Evolutionary conservation across 1,140 invertebrate species (phyloP), one percentile per base, ranked within the genome.

Genomic region (Vollenhovia emeryi): DNA sequence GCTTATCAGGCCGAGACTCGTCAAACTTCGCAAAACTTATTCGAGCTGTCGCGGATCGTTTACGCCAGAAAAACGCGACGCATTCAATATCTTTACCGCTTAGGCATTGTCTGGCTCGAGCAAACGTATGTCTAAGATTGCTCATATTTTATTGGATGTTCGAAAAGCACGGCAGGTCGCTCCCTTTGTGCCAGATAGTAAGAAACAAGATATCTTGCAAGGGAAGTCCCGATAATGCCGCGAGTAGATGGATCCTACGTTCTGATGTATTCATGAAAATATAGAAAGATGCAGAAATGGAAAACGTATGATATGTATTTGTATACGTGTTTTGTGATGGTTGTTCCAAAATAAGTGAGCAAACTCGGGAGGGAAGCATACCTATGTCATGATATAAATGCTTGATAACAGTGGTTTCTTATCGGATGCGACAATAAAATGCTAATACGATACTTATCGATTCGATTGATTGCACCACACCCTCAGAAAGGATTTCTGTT

Each of bases 191-290:
- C 48, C 33, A 43, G 30, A 69, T 55, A 55, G 33, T 71, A 80
- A 55, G 80, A 86, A 76, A 79, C 87, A 85, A 83, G 87, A 89
- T 89, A 88, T 82, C 87, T 88, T 87, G 84, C 87, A 84, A 78
- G 87, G 86, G 87, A 89, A 90, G 89, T 90, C 75, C 50, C 68
- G 52, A 84, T 90, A 86, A 86, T 90, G 85, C 69, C 76, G 64
- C 82, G 84, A 84, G 83, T 85, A 88, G 85, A 87, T n/a, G 62
- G 27, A 57, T 55, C 11, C 24, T 45, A 55, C 24, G 43, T 62
- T 62, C n/a, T 40, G 79, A 62, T 40, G 43, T 62, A 76, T 64
- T 71, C 50, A 24, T 57, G 24, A 30, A 79, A 79, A 27, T 24
- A 66, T 24, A 50, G 43, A 13, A 33, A 50, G 13, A 78, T 48